Evolutionary conservation across 92 coral and sea anemone genomes (phyloP), one percentile per base, ranked within the genome.

Genomic region (Pocillopora grandis): DNA sequence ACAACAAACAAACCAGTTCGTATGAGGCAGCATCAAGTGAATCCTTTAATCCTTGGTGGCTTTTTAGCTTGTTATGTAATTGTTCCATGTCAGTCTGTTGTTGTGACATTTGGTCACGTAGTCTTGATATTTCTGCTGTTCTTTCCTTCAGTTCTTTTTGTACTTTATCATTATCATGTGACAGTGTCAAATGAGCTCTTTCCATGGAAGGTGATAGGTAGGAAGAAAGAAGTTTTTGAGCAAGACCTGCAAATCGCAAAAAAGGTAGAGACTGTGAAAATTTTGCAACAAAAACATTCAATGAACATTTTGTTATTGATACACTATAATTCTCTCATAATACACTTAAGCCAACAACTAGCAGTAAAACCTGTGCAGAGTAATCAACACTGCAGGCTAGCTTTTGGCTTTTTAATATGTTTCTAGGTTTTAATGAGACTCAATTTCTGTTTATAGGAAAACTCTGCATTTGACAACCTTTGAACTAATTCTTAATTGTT

Each of bases 51-150:
- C 66, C 87, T 48, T 89, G 94, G 2, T 92, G 94, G 21, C 75
- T 86, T 49, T 78, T 88, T 52, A 94, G 88, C 77, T 90, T 85
- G 72, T 64, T 82, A 14, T 90, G 95, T 35, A 92, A 72, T 71
- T 82, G 86, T 60, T 92, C 98, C 33, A 94, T 76, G 66, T 94
- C 95, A 52, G 73, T 75, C 63, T 93, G 93, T 20, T 93, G 92
- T 63, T 90, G 90, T 20, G 94, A 85, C 90, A 90, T 79, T 72
- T 90, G 93, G 85, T 94, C 90, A 69, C 95, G 86, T 66, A 88
- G 84, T 88, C 92, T 84, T 59, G 99, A 86, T 71, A 88, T 80
- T 48, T 94, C 92, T 69, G 87, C 90, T 16, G 97, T 92, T 79
- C 93, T 87, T 65, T 91, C 92, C 58, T 94, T 75, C 69, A 92